Evolutionary conservation across 2,888 invertebrate genomes (phyloP).

Genomic region (Crematogaster levior): DNA sequence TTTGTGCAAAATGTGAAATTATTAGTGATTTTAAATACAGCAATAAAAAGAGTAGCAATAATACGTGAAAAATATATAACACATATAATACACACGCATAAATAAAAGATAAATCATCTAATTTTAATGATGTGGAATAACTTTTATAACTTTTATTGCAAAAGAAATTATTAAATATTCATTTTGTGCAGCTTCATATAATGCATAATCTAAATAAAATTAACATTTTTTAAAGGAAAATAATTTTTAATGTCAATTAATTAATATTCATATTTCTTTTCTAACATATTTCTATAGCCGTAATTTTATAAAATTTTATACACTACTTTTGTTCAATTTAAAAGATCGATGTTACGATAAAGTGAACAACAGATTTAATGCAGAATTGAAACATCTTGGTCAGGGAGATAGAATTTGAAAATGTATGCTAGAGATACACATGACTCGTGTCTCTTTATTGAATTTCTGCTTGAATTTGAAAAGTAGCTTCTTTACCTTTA

Average conservation of each 20-base stretch:
- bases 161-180: neutral
- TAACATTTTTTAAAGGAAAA: neutral
- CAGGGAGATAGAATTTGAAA: neutral
- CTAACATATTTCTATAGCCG: neutral
- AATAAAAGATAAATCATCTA: neutral
- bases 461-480: neutral
- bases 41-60: neutral
- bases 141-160: neutral
- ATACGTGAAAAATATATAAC: neutral
- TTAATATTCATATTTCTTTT: neutral
- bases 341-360: neutral
- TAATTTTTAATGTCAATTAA: neutral
- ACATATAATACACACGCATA: too few species aligned
- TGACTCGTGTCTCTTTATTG: neutral
- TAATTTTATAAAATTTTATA: neutral
- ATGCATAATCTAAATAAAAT: conserved; percentile 1
- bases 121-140: neutral
- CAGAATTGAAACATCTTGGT: neutral
- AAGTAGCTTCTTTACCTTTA: neutral
- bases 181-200: neutral
- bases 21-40: neutral
- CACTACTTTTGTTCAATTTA: neutral
- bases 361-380: neutral
- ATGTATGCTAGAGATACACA: neutral
- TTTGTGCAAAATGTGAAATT: neutral